Conservation (phyloP, 1,140 invertebrate genomes). For the Lepidostoma basale region DNA sequence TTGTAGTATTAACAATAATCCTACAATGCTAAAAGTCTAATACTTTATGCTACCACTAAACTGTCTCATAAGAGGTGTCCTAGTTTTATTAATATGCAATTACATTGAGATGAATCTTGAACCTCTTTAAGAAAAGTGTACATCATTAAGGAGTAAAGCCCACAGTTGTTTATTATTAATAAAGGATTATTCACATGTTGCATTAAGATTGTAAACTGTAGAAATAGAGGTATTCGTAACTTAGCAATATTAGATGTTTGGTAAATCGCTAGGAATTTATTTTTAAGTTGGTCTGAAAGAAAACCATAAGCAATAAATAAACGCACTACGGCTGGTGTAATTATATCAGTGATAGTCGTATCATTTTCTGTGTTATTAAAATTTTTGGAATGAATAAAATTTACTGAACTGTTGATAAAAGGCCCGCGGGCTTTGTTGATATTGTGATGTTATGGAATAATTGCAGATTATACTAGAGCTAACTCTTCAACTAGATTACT, state of each 20-base stretch:
- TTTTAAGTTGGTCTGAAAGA: slow-evolving; percentile 42
- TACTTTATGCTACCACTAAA: too few species aligned
- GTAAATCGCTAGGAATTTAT: slow-evolving; percentile 45
- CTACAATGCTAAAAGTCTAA: too few species aligned
- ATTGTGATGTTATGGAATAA: slow-evolving; percentile 44
- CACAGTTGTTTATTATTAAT: slow-evolving; percentile 39
- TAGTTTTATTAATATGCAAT: neutral
- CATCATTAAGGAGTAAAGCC: slow-evolving; percentile 26
- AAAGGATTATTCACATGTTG: slow-evolving; percentile 40
- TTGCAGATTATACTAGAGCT: slow-evolving; percentile 27
- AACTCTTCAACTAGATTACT: too few species aligned
- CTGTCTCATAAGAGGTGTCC: too few species aligned
- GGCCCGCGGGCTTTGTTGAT: slow-evolving; percentile 40
- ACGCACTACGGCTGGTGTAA: slow-evolving; percentile 34
- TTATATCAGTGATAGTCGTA: slow-evolving; percentile 39
- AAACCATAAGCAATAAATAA: slow-evolving; percentile 44
- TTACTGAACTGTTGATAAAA: slow-evolving; percentile 44
- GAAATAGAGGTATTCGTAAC: slow-evolving; percentile 39
- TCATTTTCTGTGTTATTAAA: slow-evolving; percentile 41
- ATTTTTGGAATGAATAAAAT: slow-evolving; percentile 38
- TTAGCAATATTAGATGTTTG: slow-evolving; percentile 47
- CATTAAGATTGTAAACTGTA: slow-evolving; percentile 38
- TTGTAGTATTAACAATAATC: too few species aligned
- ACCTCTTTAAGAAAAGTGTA: slow-evolving; percentile 15
- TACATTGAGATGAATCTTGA: neutral